A percentile compares a stretch with the other conserved stretches of the same genome.
phyloP scores from a whole-genome alignment of 2,113 vertebrate genomes.

The Rynchops niger region DNA sequence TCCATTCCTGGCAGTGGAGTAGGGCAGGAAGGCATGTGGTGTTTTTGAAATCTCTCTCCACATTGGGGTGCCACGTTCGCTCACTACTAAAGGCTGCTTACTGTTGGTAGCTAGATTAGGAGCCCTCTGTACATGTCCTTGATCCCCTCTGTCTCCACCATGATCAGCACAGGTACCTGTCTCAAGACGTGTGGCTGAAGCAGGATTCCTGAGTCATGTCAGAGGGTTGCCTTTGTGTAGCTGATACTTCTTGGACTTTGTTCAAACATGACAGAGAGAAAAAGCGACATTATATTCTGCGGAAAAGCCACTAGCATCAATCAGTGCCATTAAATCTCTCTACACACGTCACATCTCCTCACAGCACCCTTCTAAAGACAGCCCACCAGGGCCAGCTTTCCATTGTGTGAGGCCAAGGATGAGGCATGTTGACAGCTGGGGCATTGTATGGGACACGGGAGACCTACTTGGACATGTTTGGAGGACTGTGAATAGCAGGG shows the following conservation, averaged over 20 bases:
- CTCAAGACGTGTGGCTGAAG: neutral
- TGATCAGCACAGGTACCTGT: neutral
- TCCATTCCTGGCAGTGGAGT: neutral
- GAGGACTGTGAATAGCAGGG: neutral
- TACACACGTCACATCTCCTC: neutral
- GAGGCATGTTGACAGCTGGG: neutral
- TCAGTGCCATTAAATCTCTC: neutral
- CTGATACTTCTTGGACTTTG: neutral
- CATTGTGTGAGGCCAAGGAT: neutral
- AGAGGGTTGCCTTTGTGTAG: neutral
- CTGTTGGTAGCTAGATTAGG: neutral
- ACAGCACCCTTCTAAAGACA: neutral
- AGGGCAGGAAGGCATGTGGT: neutral
- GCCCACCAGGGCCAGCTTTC: neutral
- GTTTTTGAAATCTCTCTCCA: neutral
- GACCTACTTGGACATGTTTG: neutral
- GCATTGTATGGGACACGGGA: neutral
- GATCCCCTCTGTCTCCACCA: neutral
- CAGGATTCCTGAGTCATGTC: neutral
- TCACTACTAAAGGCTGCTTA: neutral
- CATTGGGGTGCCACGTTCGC: fast-evolving
- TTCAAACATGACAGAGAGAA: neutral
- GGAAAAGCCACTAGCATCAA: neutral
- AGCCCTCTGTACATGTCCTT: neutral
- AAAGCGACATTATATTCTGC: neutral